phyloP scores from a whole-genome alignment of 2,113 vertebrate species.

The Leucosticte australis region DNA sequence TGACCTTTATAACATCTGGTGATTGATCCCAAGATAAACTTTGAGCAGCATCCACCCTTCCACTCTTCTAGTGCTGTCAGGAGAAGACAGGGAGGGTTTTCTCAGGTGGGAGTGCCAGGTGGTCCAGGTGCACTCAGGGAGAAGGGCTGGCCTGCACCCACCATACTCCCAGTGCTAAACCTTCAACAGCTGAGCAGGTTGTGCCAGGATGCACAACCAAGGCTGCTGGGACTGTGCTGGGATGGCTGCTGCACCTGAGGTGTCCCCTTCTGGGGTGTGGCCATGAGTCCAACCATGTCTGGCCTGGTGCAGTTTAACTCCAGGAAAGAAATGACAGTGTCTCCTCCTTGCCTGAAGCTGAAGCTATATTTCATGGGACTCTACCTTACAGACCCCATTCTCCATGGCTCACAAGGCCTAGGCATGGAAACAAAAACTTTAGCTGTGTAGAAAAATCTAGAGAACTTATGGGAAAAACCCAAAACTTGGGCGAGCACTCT shows the following conservation, averaged over 20 bases:
- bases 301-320: not conserved
- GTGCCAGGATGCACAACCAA: not conserved
- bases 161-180: not conserved
- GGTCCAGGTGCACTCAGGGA: not conserved
- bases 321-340: not conserved
- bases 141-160: not conserved
- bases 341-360: not conserved
- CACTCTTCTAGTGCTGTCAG: not conserved
- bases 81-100: not conserved
- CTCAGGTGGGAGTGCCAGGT: not conserved
- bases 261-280: not conserved
- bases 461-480: not conserved
- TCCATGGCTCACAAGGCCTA: not conserved
- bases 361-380: not conserved
- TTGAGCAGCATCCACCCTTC: not conserved
- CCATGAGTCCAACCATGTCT: not conserved
- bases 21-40: conserved; percentile 49
- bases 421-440: not conserved
- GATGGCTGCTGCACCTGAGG: rapidly evolving
- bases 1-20: conserved; percentile 51
- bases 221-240: not conserved
- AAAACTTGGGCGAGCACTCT: not conserved
- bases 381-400: not conserved
- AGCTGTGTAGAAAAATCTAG: not conserved
- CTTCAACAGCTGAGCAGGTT: not conserved